Base-by-base conservation (phyloP, 2,888 invertebrate species). In the Ophion obscuratus region DNA sequence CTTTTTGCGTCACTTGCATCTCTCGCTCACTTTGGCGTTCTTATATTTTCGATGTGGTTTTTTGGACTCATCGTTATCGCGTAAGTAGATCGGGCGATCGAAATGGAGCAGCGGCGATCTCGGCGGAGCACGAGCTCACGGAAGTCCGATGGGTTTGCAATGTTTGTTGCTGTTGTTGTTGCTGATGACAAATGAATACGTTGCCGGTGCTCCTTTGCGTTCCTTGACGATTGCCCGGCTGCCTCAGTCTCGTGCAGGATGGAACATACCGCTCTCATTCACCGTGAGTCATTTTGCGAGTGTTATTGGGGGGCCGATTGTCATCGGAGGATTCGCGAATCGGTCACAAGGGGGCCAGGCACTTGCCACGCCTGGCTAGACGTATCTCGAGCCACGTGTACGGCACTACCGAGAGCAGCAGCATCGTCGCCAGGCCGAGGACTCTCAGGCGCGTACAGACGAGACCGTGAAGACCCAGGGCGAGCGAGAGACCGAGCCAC, bases 401-500 rank as follows among this genome's bases (percentile, higher is more conserved):
- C 3, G 95, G 95, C 17, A 95, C 90, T n/a, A 95, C 95, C 2
- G 95, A 94, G 36, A 95, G 90, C n/a, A 95, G 88, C 86, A 96
- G 92, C 83, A 95, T 94, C 59, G 93, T 94, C 4, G 95, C 95
- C 79, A 96, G 92, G 92, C 91, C 96, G 89, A 89, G 95, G 85
- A 88, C 95, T 79, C 86, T 95, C 92, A 85, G 94, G 89, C 90
- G 95, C 92, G 95, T 95, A 90, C 96, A 96, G 0, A 96, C 95
- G 27, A 95, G 91, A 0, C 95, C 95, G n/a, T 96, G 96, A 3
- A 96, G 95, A 2, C 95, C 95, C 1, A 96, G 95, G 1, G 95
- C 95, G 61, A 96, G 89, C 0, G 96, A 95, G 44, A 96, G 92
- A 0, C 96, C 95, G 91, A 96, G 94, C 81, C 95, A 96, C 2